Evolutionary conservation across 2,113 vertebrate species (phyloP).

Genomic region (Phalacrocorax carbo): DNA sequence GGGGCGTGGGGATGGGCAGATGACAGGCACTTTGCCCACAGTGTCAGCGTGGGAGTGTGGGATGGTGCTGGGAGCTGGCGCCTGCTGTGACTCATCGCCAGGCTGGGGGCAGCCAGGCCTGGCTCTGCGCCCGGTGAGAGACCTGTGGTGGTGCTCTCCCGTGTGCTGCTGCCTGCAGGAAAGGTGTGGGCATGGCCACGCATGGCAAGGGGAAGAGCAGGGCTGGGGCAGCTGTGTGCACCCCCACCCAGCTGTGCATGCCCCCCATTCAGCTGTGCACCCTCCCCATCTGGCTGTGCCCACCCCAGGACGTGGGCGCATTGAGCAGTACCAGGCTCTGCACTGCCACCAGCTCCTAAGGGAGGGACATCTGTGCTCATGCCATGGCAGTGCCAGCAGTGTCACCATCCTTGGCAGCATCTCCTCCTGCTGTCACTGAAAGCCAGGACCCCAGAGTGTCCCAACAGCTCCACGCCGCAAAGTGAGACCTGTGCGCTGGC

Average conservation of each 20-base stretch:
- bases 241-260: not conserved
- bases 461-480: rapidly evolving
- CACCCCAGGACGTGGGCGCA: not conserved
- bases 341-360: not conserved
- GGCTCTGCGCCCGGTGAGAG: not conserved
- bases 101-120: not conserved
- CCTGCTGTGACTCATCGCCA: not conserved
- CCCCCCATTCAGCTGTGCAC: not conserved
- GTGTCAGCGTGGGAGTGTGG: not conserved
- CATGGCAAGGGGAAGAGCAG: rapidly evolving
- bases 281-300: not conserved
- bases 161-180: not conserved
- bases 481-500: not conserved
- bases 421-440: not conserved
- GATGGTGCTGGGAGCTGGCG: not conserved
- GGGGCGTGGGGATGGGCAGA: rapidly evolving
- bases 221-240: not conserved
- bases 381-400: not conserved
- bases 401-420: not conserved
- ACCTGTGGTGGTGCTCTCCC: rapidly evolving
- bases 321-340: not conserved
- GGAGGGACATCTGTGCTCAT: rapidly evolving
- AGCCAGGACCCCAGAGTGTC: not conserved
- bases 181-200: rapidly evolving
- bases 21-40: rapidly evolving